These are phyloP conservation scores for Calcarius lapponicus DNA, from an alignment of 2,797 vertebrate genomes.

Conservation along the genomic window DNA sequence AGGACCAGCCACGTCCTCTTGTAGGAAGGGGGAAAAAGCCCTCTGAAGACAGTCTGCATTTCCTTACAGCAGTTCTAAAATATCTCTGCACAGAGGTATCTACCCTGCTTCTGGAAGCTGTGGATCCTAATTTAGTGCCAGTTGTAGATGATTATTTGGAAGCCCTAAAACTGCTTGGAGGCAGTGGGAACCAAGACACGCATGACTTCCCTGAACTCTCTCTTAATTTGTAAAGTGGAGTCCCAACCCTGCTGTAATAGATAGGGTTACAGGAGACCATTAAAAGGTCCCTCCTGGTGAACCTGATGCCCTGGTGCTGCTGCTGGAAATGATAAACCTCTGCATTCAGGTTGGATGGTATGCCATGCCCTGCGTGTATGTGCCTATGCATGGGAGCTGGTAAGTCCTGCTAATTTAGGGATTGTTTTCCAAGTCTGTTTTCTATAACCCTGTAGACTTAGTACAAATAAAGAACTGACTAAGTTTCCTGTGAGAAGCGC, in stretches of 20 bases:
- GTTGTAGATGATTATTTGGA: background rate
- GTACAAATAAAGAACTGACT: constrained; percentile 28
- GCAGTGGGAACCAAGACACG: background rate
- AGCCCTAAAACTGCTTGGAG: background rate
- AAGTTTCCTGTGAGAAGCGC: constrained; percentile 32
- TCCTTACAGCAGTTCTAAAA: background rate
- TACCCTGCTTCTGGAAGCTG: background rate
- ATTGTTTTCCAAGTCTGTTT: constrained; percentile 62
- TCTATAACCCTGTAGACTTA: background rate
- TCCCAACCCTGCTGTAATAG: background rate
- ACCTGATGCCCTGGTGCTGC: constrained; percentile 49
- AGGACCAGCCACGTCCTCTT: background rate
- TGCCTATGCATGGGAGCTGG: background rate
- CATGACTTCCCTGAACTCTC: constrained; percentile 60
- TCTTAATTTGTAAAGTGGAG: constrained; percentile 43
- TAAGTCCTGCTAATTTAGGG: constrained; percentile 51
- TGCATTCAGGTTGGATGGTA: background rate
- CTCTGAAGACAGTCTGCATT: background rate
- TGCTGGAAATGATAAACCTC: constrained; percentile 62
- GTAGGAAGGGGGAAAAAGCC: background rate
- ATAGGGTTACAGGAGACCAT: constrained; percentile 34
- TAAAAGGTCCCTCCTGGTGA: constrained; percentile 53
- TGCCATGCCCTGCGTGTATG: background rate
- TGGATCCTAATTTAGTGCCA: background rate
- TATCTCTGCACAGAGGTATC: background rate